These are phyloP conservation scores for Nymphalis io DNA, from an alignment of 1,140 invertebrate species.

Conservation along the genomic window DNA sequence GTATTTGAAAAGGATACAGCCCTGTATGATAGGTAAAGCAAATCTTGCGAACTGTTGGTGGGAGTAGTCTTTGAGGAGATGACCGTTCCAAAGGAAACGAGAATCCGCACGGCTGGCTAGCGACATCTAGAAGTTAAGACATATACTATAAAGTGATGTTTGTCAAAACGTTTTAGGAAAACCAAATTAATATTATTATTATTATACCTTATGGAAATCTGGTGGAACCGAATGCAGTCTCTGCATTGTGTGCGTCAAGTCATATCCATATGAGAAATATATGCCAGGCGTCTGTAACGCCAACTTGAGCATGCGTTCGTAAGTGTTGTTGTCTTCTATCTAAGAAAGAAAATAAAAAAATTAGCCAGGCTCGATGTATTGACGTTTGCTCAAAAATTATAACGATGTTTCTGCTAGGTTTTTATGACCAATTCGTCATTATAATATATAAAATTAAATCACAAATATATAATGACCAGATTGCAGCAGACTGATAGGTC, in stretches of 20 bases:
- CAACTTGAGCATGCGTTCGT: slow-evolving; percentile 90
- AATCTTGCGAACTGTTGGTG: slow-evolving; percentile 88
- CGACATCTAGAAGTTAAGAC: slow-evolving; percentile 81
- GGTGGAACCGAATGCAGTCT: slow-evolving; percentile 92
- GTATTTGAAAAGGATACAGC: slow-evolving; percentile 88
- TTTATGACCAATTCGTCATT: too few relatives aligned
- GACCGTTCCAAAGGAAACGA: slow-evolving; percentile 96
- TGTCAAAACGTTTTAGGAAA: background rate
- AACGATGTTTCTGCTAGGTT: too few relatives aligned
- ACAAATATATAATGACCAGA: too few relatives aligned
- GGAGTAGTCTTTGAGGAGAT: slow-evolving; percentile 86
- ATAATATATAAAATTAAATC: too few relatives aligned
- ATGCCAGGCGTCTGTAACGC: slow-evolving; percentile 91
- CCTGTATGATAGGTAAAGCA: slow-evolving; percentile 92
- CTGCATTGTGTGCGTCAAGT: slow-evolving; percentile 96
- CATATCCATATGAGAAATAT: slow-evolving; percentile 96
- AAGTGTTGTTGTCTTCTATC: slow-evolving; percentile 88
- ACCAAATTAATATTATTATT: background rate
- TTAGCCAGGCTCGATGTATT: background rate
- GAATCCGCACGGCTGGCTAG: slow-evolving; percentile 90
- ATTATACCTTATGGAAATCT: slow-evolving; percentile 89
- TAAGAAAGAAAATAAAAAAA: slow-evolving; percentile 49
- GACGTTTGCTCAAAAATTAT: too few relatives aligned
- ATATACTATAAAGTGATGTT: too few relatives aligned
- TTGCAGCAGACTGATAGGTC: too few relatives aligned